phyloP scores from a whole-genome alignment of 2,113 vertebrate genomes.

The Cygnus buccinator region DNA sequence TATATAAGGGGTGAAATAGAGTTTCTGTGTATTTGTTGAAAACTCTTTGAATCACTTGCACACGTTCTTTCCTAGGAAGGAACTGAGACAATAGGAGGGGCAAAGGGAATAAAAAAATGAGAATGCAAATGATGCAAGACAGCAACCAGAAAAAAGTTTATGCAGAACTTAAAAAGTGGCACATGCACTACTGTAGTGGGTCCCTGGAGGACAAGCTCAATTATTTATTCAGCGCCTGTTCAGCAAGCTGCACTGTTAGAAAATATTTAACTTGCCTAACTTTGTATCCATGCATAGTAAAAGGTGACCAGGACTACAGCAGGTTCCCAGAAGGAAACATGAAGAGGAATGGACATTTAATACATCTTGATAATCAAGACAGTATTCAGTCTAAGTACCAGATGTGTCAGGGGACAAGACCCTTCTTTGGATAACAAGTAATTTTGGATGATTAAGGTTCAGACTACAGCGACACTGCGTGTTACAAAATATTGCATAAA shows the following conservation, averaged over 20 bases:
- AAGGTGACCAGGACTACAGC: background rate
- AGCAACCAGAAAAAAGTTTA: background rate
- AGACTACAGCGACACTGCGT: rapidly evolving
- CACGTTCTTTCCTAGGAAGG: background rate
- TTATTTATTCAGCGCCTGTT: constrained; percentile 34
- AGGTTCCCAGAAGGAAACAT: background rate
- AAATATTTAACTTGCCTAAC: background rate
- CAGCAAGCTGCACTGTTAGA: background rate
- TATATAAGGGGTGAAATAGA: background rate
- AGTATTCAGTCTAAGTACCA: background rate
- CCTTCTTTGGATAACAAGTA: background rate
- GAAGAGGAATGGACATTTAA: background rate
- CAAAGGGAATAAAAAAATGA: background rate
- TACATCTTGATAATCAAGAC: background rate
- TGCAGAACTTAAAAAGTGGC: background rate
- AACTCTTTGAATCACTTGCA: background rate
- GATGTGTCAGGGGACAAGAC: background rate
- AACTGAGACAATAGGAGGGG: background rate
- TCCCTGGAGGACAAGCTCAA: background rate
- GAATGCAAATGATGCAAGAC: background rate
- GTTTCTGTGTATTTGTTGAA: background rate
- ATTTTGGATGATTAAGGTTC: background rate
- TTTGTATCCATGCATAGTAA: background rate
- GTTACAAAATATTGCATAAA: background rate
- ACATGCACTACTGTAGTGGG: background rate